Evolutionary conservation across 2,888 invertebrate genomes (phyloP), one percentile per base, ranked within the genome.

Genomic region (Thymelicus sylvestris): DNA sequence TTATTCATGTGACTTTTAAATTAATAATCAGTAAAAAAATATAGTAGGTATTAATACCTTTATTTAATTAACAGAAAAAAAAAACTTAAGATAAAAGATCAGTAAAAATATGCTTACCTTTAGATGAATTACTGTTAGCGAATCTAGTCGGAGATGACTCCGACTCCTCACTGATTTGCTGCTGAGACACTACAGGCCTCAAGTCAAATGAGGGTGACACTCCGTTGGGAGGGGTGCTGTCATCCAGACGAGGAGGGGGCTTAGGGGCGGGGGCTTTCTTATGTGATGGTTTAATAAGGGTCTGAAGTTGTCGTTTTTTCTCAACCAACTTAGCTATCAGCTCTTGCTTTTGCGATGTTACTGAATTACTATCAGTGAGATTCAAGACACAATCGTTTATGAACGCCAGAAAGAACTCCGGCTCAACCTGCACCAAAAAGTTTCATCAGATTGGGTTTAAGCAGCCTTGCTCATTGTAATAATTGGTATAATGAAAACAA

Each of bases 391-490:
- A 96, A 74, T 96, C 96, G 76, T 96, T 96, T 48, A 97, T 83
- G 83, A 97, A 97, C 74, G 95, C 95, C 60, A 96, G 90, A 83
- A 96, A 95, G 83, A 96, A 96, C 79, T 96, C 95, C 15, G 97
- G 96, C 76, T 96, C 95, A 71, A 96, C 96, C 96, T 96, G 79
- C 24, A 72, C 1, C 59, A 65, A 67, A 70, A 13, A 64, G 50
- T 39, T 13, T 55, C 66, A 61, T 63, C n/a, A 63, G 6, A 13
- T 38, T 13, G 8, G 7, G 38, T 57, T 24, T 12, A 13, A 2
- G 31, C 7, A 8, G 8, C 4, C 7, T 19, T 4, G 19, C 19
- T 52, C 52, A 5, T 52, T 7, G 2, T 52, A 7, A 12, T 24
- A 24, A 47, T 61, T 19, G 62, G 47, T 68, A 59, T 57, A 57